Base-by-base conservation (phyloP, 2,797 vertebrate genomes). In the Sebastes reedi region DNA sequence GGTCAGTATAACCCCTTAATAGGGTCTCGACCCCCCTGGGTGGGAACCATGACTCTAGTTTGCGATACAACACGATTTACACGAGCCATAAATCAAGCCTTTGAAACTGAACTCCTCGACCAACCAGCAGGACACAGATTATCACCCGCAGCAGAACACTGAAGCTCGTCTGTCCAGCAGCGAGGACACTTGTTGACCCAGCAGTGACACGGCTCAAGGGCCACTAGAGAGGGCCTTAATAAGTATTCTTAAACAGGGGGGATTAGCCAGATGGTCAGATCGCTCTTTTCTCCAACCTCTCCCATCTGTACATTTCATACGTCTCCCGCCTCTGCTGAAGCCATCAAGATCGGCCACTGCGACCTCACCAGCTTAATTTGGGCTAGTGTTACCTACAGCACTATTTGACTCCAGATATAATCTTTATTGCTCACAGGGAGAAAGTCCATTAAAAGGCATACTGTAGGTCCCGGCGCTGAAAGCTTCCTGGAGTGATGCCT, bases 201-300 rank as follows among this genome's bases (percentile, higher is more conserved):
- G 52, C 64, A 58, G 52, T 90, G 88, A 92, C 89, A 81, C 60
- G 10, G 86, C 82, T 88, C 86, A 71, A 84, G 71, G 69, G 83
- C 82, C 82, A 82, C 89, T 46, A 58, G 67, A 80, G 86, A 90
- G 83, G 70, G 80, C 77, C 79, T 72, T 89, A 82, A 88, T 87
- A 88, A 88, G 90, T 83, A 84, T 89, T 85, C 87, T 90, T 92
- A 93, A 94, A 94, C 85, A 81, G 82, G 79, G 50, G 50, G 89
- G 91, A 92, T 94, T 90, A 94, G 90, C 92, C 92, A 94, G 91
- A 94, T 94, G 92, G 91, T 76, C 87, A 60, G 89, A 89, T 87
- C 85, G 73, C 87, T 92, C 90, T 84, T 87, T 91, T 88, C 77
- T 82, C 66, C 75, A 86, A 80, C 82, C 85, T 80, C 84, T 88